Evolutionary conservation across 2,888 invertebrate genomes (phyloP).

Genomic region (Macrophya annulata): DNA sequence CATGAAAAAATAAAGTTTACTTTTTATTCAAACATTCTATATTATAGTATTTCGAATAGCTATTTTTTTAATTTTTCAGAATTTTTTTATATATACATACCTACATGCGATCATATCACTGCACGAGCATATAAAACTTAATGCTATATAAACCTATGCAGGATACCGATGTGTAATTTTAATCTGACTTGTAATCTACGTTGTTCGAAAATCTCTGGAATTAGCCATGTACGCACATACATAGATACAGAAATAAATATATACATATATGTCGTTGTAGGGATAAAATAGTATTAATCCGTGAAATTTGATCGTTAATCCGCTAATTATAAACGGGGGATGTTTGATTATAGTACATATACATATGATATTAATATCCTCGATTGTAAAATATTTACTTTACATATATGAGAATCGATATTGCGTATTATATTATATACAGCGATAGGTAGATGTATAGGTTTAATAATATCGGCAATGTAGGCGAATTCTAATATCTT

Average conservation of each 20-base stretch:
- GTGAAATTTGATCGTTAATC: conserved; percentile 20
- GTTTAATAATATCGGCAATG: too few relatives aligned
- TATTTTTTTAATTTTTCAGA: too few relatives aligned
- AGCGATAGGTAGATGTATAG: too few relatives aligned
- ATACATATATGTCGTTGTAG: neutral
- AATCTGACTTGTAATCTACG: neutral
- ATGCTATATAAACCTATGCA: neutral
- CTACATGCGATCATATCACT: too few relatives aligned
- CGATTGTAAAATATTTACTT: neutral
- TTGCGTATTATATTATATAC: too few relatives aligned
- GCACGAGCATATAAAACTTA: neutral
- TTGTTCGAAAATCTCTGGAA: neutral
- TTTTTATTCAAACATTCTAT: too few relatives aligned
- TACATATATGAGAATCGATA: too few relatives aligned
- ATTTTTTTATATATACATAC: too few relatives aligned
- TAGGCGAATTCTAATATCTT: too few relatives aligned
- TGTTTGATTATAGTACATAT: neutral
- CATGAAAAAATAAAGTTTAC: too few relatives aligned
- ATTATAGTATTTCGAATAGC: too few relatives aligned
- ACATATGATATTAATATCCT: neutral
- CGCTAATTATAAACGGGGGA: neutral
- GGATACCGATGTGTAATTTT: conserved; percentile 2
- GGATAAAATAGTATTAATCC: neutral
- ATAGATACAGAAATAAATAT: neutral
- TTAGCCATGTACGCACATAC: neutral